Conservation (phyloP, 1,140 invertebrate species). For the Caligus rogercresseyi region DNA sequence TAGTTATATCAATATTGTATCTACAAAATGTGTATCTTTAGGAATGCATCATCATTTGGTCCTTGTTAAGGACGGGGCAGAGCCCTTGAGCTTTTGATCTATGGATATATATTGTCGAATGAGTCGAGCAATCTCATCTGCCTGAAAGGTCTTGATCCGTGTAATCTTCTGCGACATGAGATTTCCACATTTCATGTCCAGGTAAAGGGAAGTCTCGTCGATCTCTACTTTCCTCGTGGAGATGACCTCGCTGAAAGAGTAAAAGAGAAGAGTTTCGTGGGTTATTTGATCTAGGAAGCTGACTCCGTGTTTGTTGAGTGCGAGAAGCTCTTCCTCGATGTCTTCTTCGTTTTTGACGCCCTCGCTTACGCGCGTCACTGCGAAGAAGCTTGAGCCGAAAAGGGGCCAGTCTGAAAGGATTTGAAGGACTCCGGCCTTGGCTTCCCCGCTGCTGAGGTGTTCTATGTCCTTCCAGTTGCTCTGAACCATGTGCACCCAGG, state of each 20-base stretch:
- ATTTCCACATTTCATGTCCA: slow-evolving; percentile 94
- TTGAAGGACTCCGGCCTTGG: slow-evolving; percentile 45
- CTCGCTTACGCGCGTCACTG: slow-evolving; percentile 39
- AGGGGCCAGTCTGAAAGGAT: slow-evolving; percentile 78
- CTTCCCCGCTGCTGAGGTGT: slow-evolving; percentile 35
- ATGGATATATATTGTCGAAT: slow-evolving; percentile 89
- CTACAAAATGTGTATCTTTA: too few species aligned
- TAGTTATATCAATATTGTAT: too few species aligned
- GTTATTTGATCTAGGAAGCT: slow-evolving; percentile 79
- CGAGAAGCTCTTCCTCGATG: slow-evolving; percentile 44
- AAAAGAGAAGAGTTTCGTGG: slow-evolving; percentile 41
- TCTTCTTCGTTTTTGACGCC: neutral
- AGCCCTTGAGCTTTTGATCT: slow-evolving; percentile 37
- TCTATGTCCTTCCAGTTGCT: slow-evolving; percentile 51
- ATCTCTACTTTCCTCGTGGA: slow-evolving; percentile 80
- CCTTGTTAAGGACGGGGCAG: too few species aligned
- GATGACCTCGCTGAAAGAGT: slow-evolving; percentile 39
- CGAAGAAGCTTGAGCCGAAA: slow-evolving; percentile 95
- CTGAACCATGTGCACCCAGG: slow-evolving; percentile 75
- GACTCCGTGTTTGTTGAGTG: slow-evolving; percentile 77
- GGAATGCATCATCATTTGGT: too few species aligned
- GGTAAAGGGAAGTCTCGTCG: slow-evolving; percentile 74
- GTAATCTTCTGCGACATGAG: slow-evolving; percentile 88
- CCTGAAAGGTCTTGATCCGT: slow-evolving; percentile 86
- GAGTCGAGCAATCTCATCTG: slow-evolving; percentile 79